These are phyloP conservation scores for Rhorus exstirpatorius DNA, from an alignment of 2,888 invertebrate species.

Conservation along the genomic window DNA sequence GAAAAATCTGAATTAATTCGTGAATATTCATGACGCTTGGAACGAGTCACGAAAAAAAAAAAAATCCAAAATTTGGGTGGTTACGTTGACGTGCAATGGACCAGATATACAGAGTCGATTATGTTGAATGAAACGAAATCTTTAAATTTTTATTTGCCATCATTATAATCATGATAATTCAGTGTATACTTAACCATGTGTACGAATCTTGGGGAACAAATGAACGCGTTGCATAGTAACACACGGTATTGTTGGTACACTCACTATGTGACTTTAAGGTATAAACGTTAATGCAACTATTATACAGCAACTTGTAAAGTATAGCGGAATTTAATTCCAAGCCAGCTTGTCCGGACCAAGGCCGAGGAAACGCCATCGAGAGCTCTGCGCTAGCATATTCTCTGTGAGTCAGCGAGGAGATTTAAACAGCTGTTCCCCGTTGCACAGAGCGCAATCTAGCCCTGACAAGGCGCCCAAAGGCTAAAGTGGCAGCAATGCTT, in stretches of 20 bases:
- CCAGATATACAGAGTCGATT: too few species aligned
- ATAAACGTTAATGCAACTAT: constrained; percentile 33
- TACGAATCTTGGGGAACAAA: too few species aligned
- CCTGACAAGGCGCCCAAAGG: constrained; percentile 22
- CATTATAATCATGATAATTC: too few species aligned
- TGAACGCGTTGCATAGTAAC: not conserved
- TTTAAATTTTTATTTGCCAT: too few species aligned
- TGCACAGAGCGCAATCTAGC: constrained; percentile 48
- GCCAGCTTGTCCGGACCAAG: constrained; percentile 41
- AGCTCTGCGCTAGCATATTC: constrained; percentile 19
- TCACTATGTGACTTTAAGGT: constrained; percentile 6
- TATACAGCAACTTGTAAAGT: constrained; percentile 43
- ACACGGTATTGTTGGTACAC: not conserved
- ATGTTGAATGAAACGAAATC: too few species aligned
- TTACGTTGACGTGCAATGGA: too few species aligned
- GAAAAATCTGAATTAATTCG: too few species aligned
- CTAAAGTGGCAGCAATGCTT: constrained; percentile 10
- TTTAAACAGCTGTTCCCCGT: constrained; percentile 57
- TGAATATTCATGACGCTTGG: too few species aligned
- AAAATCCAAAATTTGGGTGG: too few species aligned
- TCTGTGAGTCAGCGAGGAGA: constrained; percentile 50
- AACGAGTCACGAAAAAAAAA: too few species aligned
- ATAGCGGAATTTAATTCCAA: constrained; percentile 45
- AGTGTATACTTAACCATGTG: too few species aligned
- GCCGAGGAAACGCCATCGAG: constrained; percentile 39